phyloP scores from a whole-genome alignment of 2,797 vertebrate genomes.

The Xenentodon cancila region DNA sequence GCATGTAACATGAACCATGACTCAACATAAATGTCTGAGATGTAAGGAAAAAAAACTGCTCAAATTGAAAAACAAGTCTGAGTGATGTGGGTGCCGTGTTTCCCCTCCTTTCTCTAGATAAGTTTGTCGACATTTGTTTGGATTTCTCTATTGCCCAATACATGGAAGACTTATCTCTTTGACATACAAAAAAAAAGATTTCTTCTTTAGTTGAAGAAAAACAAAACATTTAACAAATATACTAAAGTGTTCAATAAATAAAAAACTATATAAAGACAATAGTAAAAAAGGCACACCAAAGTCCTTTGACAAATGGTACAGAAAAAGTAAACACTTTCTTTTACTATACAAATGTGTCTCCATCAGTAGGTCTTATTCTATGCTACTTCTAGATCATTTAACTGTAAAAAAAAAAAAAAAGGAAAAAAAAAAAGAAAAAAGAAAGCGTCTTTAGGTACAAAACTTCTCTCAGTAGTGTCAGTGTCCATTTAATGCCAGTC shows the following conservation, averaged over 20 bases:
- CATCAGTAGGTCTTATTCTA: conserved; percentile 85
- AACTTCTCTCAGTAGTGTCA: conserved; percentile 92
- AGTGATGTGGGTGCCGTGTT: conserved; percentile 49
- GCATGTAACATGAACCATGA: conserved; percentile 34
- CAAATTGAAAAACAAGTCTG: conserved; percentile 31
- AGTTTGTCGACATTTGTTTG: conserved; percentile 76
- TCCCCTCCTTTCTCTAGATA: conserved; percentile 51
- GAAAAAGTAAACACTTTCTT: conserved; percentile 90
- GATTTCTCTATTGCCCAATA: conserved; percentile 91
- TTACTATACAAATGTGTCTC: conserved; percentile 87
- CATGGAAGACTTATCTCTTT: conserved; percentile 92
- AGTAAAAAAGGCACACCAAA: conserved; percentile 99
- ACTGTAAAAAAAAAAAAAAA: conserved; percentile 68
- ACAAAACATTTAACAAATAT: conserved; percentile 79
- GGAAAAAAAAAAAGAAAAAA: too few relatives aligned
- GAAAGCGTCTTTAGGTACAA: conserved; percentile 80
- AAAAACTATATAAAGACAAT: conserved; percentile 92
- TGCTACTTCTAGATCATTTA: conserved; percentile 82
- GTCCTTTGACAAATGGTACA: conserved; percentile 94
- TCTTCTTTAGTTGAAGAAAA: conserved; percentile 72
- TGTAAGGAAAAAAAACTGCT: conserved; percentile 35
- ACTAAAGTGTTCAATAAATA: conserved; percentile 88
- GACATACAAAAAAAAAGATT: conserved; percentile 82
- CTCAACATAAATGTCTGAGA: conserved; percentile 18
- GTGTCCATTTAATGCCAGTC: conserved; percentile 80